Conservation (phyloP, 2,888 invertebrate species). For the Abrostola tripartita region DNA sequence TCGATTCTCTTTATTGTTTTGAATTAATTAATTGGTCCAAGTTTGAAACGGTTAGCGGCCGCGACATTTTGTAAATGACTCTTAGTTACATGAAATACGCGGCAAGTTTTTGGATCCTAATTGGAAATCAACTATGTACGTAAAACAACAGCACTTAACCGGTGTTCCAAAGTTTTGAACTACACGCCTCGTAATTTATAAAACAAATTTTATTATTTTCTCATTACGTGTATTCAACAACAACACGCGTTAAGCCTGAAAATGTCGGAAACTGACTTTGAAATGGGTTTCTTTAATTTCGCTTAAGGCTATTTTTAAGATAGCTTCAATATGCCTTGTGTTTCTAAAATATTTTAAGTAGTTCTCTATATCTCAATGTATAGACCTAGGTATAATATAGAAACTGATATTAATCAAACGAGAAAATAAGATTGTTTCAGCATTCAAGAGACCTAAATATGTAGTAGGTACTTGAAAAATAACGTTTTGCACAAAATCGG, state of each 20-base stretch:
- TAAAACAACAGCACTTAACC: conserved; percentile 66
- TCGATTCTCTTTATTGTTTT: conserved; percentile 65
- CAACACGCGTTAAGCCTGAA: conserved; percentile 39
- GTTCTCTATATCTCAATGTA: neutral
- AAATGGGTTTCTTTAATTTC: conserved; percentile 40
- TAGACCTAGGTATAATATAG: no score
- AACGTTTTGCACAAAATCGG: no score
- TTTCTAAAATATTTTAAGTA: neutral
- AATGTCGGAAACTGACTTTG: conserved; percentile 37
- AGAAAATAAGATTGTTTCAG: no score
- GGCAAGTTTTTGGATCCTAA: conserved; percentile 75
- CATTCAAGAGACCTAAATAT: no score
- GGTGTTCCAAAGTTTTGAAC: conserved; percentile 59
- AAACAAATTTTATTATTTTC: conserved; percentile 59
- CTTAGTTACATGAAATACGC: conserved; percentile 73
- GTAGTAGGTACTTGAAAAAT: no score
- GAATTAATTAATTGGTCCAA: conserved; percentile 70
- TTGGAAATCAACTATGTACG: conserved; percentile 76
- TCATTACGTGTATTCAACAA: conserved; percentile 50
- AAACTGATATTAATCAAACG: no score
- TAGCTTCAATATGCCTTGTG: neutral
- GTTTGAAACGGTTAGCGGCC: conserved; percentile 66
- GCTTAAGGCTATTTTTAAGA: conserved; percentile 23
- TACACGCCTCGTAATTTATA: conserved; percentile 52
- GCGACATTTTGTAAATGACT: conserved; percentile 72